Conservation (phyloP, 1,140 invertebrate genomes). For the Tribolium castaneum region DNA sequence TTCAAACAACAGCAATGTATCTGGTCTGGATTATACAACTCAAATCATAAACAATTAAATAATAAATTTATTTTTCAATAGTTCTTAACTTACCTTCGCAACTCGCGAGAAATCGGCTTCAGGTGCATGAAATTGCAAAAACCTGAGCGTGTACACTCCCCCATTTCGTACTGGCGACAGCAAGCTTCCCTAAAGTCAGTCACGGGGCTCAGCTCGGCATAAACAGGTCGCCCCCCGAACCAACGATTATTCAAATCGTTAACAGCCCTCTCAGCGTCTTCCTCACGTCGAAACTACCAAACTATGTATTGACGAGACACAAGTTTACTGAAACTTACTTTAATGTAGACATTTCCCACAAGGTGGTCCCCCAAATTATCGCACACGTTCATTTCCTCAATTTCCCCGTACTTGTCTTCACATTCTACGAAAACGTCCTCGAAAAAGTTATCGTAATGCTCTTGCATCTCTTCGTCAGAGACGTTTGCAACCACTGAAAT, state of each 20-base stretch:
- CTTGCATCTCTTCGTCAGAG: conserved; percentile 97
- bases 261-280: conserved; percentile 97
- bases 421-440: conserved; percentile 99
- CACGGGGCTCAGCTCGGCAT: conserved; percentile 97
- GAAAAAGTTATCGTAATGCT: conserved; percentile 99
- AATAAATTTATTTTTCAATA: neutral
- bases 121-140: conserved; percentile 99
- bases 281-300: conserved; percentile 91
- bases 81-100: conserved; percentile 75
- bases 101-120: conserved; percentile 95
- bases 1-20: conserved; percentile 27
- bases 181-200: conserved; percentile 99
- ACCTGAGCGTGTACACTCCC: conserved; percentile 96
- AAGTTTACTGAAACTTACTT: conserved; percentile 69
- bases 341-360: conserved; percentile 98
- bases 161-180: conserved; percentile 99
- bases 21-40: conserved; percentile 13
- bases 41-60: neutral
- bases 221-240: conserved; percentile 98
- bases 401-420: conserved; percentile 99
- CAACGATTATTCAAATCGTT: conserved; percentile 98
- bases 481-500: conserved; percentile 86
- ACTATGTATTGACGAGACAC: neutral
- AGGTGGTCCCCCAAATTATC: conserved; percentile 98
- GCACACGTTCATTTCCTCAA: conserved; percentile 99